Evolutionary conservation across 2,888 invertebrate species (phyloP).

Genomic region (Erebia aethiops): DNA sequence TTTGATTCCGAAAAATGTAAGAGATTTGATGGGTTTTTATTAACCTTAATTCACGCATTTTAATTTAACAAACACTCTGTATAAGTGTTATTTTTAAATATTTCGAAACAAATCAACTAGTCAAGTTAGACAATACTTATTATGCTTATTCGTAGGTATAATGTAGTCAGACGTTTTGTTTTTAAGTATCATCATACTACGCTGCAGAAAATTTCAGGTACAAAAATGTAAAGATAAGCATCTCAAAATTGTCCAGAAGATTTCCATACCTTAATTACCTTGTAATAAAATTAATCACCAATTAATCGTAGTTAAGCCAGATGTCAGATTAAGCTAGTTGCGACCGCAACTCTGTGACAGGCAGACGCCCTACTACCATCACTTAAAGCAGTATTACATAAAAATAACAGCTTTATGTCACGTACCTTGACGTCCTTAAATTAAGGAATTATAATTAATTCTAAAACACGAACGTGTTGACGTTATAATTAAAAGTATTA

Average conservation of each 20-base stretch:
- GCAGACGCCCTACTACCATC: too few species aligned
- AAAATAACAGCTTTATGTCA: too few species aligned
- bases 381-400: too few species aligned
- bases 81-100: slow-evolving; percentile 30
- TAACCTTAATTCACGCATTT: neutral
- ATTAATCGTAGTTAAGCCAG: slow-evolving; percentile 8
- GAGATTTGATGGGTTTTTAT: too few species aligned
- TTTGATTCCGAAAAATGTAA: too few species aligned
- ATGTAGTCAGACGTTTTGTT: neutral
- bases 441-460: too few species aligned
- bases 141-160: neutral
- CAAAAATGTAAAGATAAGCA: neutral
- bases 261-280: neutral
- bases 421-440: too few species aligned
- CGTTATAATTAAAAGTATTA: too few species aligned
- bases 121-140: slow-evolving; percentile 22
- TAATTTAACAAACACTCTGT: slow-evolving; percentile 23
- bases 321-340: too few species aligned
- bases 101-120: slow-evolving; percentile 35
- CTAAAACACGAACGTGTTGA: too few species aligned
- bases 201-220: too few species aligned
- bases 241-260: neutral
- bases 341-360: too few species aligned
- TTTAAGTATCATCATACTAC: neutral
- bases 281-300: slow-evolving; percentile 13